phyloP scores from a whole-genome alignment of 2,113 vertebrate species.

The Tenebrosternarchus preto region DNA sequence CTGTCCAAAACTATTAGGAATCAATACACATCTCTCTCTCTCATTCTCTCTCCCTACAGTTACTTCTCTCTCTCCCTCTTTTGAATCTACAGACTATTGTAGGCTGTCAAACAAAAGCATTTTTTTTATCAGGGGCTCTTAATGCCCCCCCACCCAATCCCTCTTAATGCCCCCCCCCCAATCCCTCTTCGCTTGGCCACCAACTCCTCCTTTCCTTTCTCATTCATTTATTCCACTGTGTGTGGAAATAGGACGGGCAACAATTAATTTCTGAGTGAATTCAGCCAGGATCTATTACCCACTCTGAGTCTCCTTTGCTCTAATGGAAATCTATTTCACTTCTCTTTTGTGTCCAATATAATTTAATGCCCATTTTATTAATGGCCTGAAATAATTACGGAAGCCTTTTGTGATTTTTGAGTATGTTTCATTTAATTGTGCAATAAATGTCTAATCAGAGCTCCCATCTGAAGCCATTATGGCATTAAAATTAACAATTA shows the following conservation, averaged over 20 bases:
- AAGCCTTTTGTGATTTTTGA: constrained; percentile 99
- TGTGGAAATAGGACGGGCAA: constrained; percentile 98
- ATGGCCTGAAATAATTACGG: constrained; percentile 99
- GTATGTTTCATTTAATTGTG: constrained; percentile 99
- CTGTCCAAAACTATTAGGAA: constrained; percentile 52
- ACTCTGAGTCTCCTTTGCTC: constrained; percentile 98
- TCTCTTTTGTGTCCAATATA: constrained; percentile 99
- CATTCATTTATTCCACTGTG: constrained; percentile 97
- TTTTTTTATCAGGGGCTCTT: constrained; percentile 96
- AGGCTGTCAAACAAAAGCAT: constrained; percentile 91
- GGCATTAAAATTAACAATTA: constrained; percentile 99
- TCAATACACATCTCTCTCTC: constrained; percentile 35
- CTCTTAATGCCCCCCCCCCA: not conserved
- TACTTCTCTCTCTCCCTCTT: not conserved
- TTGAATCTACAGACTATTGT: constrained; percentile 74
- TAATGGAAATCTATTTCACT: constrained; percentile 99
- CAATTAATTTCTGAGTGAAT: constrained; percentile 99
- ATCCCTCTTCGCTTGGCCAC: constrained; percentile 72
- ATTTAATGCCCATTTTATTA: constrained; percentile 99
- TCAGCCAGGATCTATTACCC: constrained; percentile 99
- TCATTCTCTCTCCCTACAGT: constrained; percentile 9
- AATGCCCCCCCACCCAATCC: constrained; percentile 76
- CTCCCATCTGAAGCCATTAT: constrained; percentile 99
- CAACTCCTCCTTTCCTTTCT: constrained; percentile 84
- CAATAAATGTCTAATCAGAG: constrained; percentile 99